Conservation (phyloP, 2,888 invertebrate species). For the Salpingus planirostris region DNA sequence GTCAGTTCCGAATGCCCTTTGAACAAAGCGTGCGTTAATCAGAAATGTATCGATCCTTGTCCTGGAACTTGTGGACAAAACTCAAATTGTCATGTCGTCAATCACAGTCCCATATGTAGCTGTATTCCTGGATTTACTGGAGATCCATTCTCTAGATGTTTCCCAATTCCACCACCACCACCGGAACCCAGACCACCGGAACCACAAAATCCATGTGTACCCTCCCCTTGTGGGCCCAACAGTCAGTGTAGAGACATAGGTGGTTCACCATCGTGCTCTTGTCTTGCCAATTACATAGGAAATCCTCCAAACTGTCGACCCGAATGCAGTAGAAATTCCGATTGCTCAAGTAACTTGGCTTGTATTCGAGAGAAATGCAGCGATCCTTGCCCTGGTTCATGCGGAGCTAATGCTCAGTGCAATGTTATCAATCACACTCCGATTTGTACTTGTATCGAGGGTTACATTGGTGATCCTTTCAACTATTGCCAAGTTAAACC, state of each 20-base stretch:
- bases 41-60: slow-evolving; percentile 72
- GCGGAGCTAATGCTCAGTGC: slow-evolving; percentile 56
- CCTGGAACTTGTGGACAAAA: slow-evolving; percentile 60
- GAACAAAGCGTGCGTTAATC: slow-evolving; percentile 60
- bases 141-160: slow-evolving; percentile 52
- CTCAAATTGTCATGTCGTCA: slow-evolving; percentile 62
- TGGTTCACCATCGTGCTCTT: slow-evolving; percentile 56
- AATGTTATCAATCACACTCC: slow-evolving; percentile 61
- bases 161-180: slow-evolving; percentile 36
- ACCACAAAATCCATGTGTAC: slow-evolving; percentile 54
- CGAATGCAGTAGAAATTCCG: slow-evolving; percentile 63
- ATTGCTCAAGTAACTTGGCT: slow-evolving; percentile 61
- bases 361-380: slow-evolving; percentile 66
- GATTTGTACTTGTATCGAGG: slow-evolving; percentile 56
- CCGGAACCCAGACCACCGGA: slow-evolving; percentile 30
- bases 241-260: slow-evolving; percentile 55
- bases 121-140: slow-evolving; percentile 51
- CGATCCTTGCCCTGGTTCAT: slow-evolving; percentile 66
- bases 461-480: slow-evolving; percentile 50
- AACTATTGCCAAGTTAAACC: slow-evolving; percentile 40
- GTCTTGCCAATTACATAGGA: slow-evolving; percentile 56
- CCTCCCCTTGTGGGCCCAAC: slow-evolving; percentile 61
- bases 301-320: slow-evolving; percentile 64
- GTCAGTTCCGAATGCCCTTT: slow-evolving; percentile 64
- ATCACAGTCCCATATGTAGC: slow-evolving; percentile 48